These are phyloP conservation scores for Apodemia zela DNA, from an alignment of 2,888 invertebrate genomes.

Conservation along the genomic window DNA sequence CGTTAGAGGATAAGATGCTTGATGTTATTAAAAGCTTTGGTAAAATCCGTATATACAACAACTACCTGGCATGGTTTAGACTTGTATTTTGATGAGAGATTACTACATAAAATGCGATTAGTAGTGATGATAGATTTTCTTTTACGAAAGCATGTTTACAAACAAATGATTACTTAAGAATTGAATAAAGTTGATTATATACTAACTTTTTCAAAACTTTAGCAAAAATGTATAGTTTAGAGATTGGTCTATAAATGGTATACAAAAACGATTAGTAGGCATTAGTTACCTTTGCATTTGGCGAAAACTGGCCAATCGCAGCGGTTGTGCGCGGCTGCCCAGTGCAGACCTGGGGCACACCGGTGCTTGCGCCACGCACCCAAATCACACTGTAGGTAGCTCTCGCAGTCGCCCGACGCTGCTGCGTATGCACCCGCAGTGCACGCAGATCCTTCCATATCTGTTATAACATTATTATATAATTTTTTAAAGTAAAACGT, in stretches of 20 bases:
- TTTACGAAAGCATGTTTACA: not conserved
- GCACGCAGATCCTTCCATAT: conserved; percentile 67
- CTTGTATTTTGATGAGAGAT: conserved; percentile 1
- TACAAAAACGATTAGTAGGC: too few relatives aligned
- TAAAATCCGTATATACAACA: conserved; percentile 12
- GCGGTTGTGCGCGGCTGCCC: too few relatives aligned
- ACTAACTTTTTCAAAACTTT: not conserved
- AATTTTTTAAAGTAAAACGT: too few relatives aligned
- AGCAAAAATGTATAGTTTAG: too few relatives aligned
- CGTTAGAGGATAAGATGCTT: not conserved
- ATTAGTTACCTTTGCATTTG: too few relatives aligned
- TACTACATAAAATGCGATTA: conserved; percentile 1
- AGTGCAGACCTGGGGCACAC: conserved; percentile 84
- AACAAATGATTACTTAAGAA: not conserved
- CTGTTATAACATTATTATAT: conserved; percentile 36
- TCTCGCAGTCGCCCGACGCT: conserved; percentile 85
- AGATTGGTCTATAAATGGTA: not conserved
- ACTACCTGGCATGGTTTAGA: not conserved
- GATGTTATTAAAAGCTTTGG: not conserved
- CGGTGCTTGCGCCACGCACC: conserved; percentile 86
- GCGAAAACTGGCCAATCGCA: too few relatives aligned
- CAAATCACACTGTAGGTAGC: conserved; percentile 88
- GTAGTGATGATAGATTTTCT: not conserved
- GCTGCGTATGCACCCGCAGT: conserved; percentile 74
- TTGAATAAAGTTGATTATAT: not conserved